Percentiles rank a stretch among this genome's conserved stretches.
phyloP scores from a whole-genome alignment of 1,140 invertebrate species.

The Leptinotarsa lineolata region DNA sequence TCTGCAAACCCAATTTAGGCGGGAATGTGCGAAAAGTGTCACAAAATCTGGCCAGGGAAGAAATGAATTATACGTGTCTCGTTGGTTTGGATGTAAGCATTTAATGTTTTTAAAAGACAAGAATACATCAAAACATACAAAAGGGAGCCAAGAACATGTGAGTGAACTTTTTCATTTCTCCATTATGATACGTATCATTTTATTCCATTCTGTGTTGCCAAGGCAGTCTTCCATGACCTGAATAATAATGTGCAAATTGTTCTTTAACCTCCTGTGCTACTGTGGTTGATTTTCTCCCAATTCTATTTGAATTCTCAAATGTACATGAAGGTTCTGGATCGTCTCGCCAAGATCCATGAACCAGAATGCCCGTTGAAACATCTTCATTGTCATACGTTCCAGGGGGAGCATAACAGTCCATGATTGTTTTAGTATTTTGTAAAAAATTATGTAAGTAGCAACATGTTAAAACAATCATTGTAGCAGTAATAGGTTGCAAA shows the following conservation, averaged over 20 bases:
- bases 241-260: constrained; percentile 24
- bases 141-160: not conserved
- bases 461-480: constrained; percentile 42
- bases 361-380: not conserved
- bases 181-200: constrained; percentile 13
- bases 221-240: constrained; percentile 14
- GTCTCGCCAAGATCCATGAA: constrained; percentile 8
- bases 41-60: constrained; percentile 16
- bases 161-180: constrained; percentile 16
- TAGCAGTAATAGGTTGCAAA: constrained; percentile 42
- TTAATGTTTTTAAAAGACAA: constrained; percentile 20
- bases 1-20: constrained; percentile 5
- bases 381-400: constrained; percentile 20
- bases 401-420: constrained; percentile 27
- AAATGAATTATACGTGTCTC: constrained; percentile 18
- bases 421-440: constrained; percentile 36
- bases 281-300: constrained; percentile 14
- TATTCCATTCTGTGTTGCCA: constrained; percentile 22
- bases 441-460: constrained; percentile 42
- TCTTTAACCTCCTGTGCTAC: constrained; percentile 16
- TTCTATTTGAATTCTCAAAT: constrained; percentile 4
- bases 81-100: constrained; percentile 19
- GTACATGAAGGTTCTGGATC: constrained; percentile 13
- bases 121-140: constrained; percentile 12
- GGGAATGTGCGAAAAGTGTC: constrained; percentile 10